Evolutionary conservation across 2,888 invertebrate species (phyloP).

Genomic region (Chymomyza procnemis): DNA sequence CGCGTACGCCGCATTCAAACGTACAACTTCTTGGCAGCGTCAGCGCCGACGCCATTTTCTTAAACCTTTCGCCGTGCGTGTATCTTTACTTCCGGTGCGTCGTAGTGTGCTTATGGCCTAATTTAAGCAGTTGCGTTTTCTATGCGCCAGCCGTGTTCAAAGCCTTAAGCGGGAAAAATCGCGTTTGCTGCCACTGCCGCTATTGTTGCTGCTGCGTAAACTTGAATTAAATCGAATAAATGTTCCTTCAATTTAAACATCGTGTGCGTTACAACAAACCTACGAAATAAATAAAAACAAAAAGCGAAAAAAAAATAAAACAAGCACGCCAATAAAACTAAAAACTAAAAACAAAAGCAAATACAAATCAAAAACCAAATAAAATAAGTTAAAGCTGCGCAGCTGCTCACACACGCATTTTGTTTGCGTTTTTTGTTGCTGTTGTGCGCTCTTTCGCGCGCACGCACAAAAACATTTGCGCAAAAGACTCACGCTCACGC

Average conservation of each 20-base stretch:
- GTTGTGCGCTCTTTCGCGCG: conserved; percentile 11
- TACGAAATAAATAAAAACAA: not conserved
- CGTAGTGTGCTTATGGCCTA: conserved; percentile 12
- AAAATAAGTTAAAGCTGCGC: not conserved
- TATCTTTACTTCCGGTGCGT: conserved; percentile 48
- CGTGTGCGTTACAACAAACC: conserved; percentile 4
- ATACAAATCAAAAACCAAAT: not conserved
- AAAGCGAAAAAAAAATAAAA: too few species aligned
- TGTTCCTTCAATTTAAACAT: conserved; percentile 35
- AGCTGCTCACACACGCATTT: not conserved
- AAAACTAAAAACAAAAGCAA: conserved; percentile 1
- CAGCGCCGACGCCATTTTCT: not conserved
- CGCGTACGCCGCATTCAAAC: conserved; percentile 60
- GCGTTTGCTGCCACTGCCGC: not conserved
- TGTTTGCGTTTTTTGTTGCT: not conserved
- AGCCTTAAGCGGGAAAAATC: not conserved
- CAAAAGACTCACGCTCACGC: conserved; percentile 46
- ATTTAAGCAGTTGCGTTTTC: not conserved
- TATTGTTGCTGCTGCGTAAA: conserved; percentile 1
- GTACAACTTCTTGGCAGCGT: conserved; percentile 39
- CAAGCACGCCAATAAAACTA: not conserved
- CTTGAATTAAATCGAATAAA: conserved; percentile 13
- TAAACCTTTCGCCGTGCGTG: conserved; percentile 11
- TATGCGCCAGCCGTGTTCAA: not conserved
- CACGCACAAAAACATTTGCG: not conserved